These are phyloP conservation scores for Cottus gobio DNA, from an alignment of 2,113 vertebrate genomes.

Conservation along the genomic window DNA sequence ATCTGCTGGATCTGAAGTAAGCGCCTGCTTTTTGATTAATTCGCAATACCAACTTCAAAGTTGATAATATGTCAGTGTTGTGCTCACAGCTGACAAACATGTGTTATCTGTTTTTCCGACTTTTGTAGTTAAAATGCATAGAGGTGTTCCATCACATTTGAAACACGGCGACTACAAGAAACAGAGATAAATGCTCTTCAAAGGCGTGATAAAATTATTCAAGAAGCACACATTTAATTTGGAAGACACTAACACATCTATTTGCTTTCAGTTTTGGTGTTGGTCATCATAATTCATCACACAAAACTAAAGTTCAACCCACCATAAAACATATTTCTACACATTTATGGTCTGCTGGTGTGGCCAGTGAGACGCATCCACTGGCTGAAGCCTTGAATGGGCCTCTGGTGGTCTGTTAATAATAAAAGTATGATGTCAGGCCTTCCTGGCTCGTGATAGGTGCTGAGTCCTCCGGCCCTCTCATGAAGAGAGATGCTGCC, in stretches of 20 bases:
- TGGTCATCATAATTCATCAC: neutral
- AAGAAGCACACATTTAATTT: neutral
- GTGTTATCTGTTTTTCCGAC: neutral
- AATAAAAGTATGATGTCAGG: slow-evolving; percentile 26
- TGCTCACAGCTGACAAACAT: neutral
- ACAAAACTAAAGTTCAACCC: neutral
- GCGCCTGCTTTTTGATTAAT: neutral
- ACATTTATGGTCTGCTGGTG: neutral
- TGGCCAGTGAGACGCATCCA: neutral
- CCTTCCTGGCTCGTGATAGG: neutral
- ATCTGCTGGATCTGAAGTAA: neutral
- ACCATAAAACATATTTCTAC: neutral
- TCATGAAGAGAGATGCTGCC: slow-evolving; percentile 38
- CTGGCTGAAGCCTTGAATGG: neutral
- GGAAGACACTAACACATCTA: neutral
- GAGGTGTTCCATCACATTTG: neutral
- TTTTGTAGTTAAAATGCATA: neutral
- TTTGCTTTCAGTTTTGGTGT: neutral
- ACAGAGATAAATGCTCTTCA: neutral
- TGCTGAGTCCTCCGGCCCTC: slow-evolving; percentile 14
- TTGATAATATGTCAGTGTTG: neutral
- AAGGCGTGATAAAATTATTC: neutral
- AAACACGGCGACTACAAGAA: neutral
- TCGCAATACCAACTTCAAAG: neutral
- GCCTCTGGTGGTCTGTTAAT: slow-evolving; percentile 23